A percentile compares a stretch with the other conserved stretches of the same genome.
phyloP scores from a whole-genome alignment of 2,113 vertebrate genomes.

The Morone chrysops region DNA sequence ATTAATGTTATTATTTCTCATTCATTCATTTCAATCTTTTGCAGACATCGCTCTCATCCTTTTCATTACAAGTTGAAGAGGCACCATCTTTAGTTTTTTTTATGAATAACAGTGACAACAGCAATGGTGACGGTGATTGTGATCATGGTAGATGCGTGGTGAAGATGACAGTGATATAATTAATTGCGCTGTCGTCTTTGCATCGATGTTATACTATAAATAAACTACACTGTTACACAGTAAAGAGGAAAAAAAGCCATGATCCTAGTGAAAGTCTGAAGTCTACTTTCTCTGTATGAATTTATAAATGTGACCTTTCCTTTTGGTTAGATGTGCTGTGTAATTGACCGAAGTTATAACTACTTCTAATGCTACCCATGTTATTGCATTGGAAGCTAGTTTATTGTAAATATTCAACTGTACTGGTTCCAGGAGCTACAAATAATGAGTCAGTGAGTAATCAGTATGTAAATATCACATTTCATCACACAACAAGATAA shows the following conservation, averaged over 20 bases:
- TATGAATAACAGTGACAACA: background rate
- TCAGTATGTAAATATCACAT: background rate
- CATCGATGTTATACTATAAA: background rate
- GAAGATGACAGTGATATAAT: background rate
- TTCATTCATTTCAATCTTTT: background rate
- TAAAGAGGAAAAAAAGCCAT: background rate
- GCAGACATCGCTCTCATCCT: background rate
- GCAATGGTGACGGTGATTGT: background rate
- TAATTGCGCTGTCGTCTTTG: background rate
- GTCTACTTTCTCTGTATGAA: background rate
- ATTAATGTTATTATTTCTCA: background rate
- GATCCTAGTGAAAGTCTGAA: background rate
- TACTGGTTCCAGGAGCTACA: background rate
- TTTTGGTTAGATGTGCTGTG: too few relatives aligned
- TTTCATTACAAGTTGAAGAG: background rate
- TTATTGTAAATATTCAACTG: background rate
- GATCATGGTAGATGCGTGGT: background rate
- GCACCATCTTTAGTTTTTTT: background rate
- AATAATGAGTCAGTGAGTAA: background rate
- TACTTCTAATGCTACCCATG: background rate
- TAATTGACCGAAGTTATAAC: background rate
- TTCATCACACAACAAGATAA: background rate
- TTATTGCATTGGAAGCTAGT: background rate
- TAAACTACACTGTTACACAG: too few relatives aligned
- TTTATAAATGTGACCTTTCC: background rate